Evolutionary conservation across 2,797 vertebrate genomes (phyloP), one percentile per base, ranked within the genome.

Genomic region (Lithobates sylvaticus): DNA sequence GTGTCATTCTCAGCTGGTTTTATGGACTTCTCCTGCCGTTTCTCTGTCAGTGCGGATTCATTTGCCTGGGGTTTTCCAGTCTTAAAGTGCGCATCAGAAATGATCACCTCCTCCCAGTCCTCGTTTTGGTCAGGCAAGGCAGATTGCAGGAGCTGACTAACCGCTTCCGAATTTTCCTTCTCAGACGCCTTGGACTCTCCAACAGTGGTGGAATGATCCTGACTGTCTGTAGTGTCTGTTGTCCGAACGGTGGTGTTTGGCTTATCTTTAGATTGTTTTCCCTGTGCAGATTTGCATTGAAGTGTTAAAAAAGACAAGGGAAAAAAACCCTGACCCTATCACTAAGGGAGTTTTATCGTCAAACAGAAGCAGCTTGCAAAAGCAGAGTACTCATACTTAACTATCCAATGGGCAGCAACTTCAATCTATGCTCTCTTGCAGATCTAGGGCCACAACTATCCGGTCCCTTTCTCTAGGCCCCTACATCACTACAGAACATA

Each of bases 141-240:
- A 91, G 91, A 78, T 89, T 91, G 94, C 32, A 95, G 91, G 82
- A 96, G 93, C 89, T 95, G 95, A 85, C 89, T 95, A 74, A 96
- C 94, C 18, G 95, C 94, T 88, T 95, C 94, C 0, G 93, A 93
- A 85, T 92, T 93, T 84, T 95, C 93, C 34, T 71, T 81, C 87
- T 90, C 73, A 26, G 91, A 74, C 9, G 87, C 89, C 81, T 85
- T 93, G 54, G 91, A 93, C 80, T 91, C 67, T 3, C 85, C 89
- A 74, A 91, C 90, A 0, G 88, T 80, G 29, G 78, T n/a, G 18
- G 61, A 65, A 0, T 82, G 83, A 3, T 93, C 92, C 8, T 90
- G 8, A 29, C 78, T 75, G 13, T 81, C 67, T 81, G 89, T 65
- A 68, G 89, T 78, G 64, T 90, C 78, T 0, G 92, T 88, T 21